phyloP scores from a whole-genome alignment of 2,888 invertebrate genomes.

The Cordilura impudica region DNA sequence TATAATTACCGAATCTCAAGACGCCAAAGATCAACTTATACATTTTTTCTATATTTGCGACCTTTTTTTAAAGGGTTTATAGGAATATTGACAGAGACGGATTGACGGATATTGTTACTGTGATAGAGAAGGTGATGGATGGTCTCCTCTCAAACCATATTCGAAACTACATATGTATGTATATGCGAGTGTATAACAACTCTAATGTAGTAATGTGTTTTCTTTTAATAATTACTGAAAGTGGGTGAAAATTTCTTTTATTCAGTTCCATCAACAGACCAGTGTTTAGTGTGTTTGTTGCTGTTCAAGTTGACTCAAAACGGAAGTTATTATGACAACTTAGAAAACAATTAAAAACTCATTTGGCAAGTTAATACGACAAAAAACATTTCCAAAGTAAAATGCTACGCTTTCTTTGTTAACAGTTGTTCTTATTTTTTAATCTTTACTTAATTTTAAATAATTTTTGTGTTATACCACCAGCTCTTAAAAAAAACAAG shows the following conservation, averaged over 20 bases:
- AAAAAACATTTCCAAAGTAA: conserved; percentile 32
- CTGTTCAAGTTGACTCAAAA: conserved; percentile 1
- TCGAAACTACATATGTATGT: no score
- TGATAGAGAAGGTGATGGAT: no score
- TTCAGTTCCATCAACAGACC: conserved; percentile 9
- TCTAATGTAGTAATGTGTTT: background rate
- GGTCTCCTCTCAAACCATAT: no score
- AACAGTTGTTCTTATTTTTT: conserved; percentile 12
- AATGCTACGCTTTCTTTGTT: conserved; percentile 29
- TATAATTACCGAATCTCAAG: no score
- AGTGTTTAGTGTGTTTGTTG: background rate
- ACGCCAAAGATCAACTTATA: no score
- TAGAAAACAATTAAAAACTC: conserved; percentile 63
- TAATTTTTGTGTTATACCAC: no score
- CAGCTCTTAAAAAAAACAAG: no score
- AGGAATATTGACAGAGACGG: no score
- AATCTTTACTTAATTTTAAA: conserved; percentile 25
- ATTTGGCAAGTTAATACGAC: conserved; percentile 55
- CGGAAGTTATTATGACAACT: conserved; percentile 57
- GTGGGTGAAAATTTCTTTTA: conserved; percentile 20
- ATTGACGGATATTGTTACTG: no score
- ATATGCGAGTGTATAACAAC: background rate
- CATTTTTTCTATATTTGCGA: no score
- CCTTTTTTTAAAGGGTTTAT: no score
- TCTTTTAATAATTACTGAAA: conserved; percentile 1